These are phyloP conservation scores for Chondrosia reniformis DNA, from an alignment of 37 sponge, comb jelly and placozoan species.

Conservation along the genomic window DNA sequence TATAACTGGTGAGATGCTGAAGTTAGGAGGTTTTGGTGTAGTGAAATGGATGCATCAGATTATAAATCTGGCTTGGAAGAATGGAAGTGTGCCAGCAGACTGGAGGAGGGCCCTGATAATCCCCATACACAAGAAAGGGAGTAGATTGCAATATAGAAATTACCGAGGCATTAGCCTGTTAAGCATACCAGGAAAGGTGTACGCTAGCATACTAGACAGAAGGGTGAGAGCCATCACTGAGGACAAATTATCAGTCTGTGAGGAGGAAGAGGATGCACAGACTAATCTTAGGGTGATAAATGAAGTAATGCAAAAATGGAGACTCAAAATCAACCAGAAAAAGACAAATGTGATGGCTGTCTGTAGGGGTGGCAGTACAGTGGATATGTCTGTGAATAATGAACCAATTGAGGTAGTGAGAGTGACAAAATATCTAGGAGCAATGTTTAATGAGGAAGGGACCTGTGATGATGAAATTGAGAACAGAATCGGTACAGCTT, in stretches of 20 bases:
- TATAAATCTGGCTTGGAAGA: slow-evolving; percentile 1
- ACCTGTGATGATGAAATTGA: background rate
- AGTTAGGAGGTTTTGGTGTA: slow-evolving; percentile 10
- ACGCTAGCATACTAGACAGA: background rate
- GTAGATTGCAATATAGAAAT: slow-evolving; percentile 1
- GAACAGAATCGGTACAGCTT: background rate
- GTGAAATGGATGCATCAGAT: background rate
- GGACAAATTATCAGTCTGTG: background rate
- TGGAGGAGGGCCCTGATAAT: background rate
- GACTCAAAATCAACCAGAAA: background rate
- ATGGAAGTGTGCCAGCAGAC: slow-evolving; percentile 12
- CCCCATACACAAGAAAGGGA: slow-evolving; percentile 17
- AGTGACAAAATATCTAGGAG: background rate
- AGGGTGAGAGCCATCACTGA: slow-evolving; percentile 10
- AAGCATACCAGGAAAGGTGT: slow-evolving; percentile 13
- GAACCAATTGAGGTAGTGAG: background rate
- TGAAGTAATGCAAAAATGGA: background rate
- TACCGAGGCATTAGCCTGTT: slow-evolving; percentile 20
- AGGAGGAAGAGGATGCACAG: background rate
- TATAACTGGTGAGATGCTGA: slow-evolving; percentile 9
- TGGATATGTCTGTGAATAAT: background rate
- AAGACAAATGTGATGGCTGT: background rate
- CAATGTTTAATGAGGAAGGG: background rate
- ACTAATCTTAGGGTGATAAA: background rate
- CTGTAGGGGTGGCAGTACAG: background rate